phyloP scores from a whole-genome alignment of 2,888 invertebrate species.

The Drymonia ruficornis region DNA sequence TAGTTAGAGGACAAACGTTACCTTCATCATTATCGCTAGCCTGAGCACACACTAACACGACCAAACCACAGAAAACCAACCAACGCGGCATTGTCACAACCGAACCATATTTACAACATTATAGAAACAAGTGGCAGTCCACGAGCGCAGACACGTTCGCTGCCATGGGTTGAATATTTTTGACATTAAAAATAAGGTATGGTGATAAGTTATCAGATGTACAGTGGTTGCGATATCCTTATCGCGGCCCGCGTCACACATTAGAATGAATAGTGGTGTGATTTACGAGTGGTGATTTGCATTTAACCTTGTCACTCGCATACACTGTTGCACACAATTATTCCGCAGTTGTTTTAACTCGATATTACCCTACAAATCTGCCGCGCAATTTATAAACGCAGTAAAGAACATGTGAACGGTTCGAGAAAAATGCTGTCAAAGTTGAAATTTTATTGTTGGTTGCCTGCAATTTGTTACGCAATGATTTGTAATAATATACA shows the following conservation, averaged over 20 bases:
- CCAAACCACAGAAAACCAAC: slow-evolving; percentile 47
- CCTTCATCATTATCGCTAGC: slow-evolving; percentile 43
- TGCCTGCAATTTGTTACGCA: no score
- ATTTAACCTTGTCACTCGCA: slow-evolving; percentile 40
- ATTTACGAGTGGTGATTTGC: slow-evolving; percentile 45
- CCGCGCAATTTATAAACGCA: no score
- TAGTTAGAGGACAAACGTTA: slow-evolving; percentile 14
- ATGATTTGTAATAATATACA: no score
- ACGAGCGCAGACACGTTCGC: slow-evolving; percentile 22
- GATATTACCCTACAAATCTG: neutral
- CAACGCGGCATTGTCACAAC: slow-evolving; percentile 53
- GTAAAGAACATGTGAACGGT: no score
- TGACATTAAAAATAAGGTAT: slow-evolving; percentile 53
- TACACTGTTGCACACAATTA: slow-evolving; percentile 20
- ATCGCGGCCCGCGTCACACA: slow-evolving; percentile 56
- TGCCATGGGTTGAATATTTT: slow-evolving; percentile 36
- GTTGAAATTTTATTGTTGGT: no score
- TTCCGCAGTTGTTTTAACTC: neutral
- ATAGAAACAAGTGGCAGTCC: slow-evolving; percentile 21
- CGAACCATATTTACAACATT: slow-evolving; percentile 34
- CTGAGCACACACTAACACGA: slow-evolving; percentile 51
- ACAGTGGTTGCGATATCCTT: slow-evolving; percentile 52
- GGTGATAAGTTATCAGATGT: slow-evolving; percentile 72
- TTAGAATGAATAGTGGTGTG: slow-evolving; percentile 34
- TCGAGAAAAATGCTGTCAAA: no score